Base-by-base conservation (phyloP, 2,888 invertebrate genomes). In the Rambutsinella grinnellia region DNA sequence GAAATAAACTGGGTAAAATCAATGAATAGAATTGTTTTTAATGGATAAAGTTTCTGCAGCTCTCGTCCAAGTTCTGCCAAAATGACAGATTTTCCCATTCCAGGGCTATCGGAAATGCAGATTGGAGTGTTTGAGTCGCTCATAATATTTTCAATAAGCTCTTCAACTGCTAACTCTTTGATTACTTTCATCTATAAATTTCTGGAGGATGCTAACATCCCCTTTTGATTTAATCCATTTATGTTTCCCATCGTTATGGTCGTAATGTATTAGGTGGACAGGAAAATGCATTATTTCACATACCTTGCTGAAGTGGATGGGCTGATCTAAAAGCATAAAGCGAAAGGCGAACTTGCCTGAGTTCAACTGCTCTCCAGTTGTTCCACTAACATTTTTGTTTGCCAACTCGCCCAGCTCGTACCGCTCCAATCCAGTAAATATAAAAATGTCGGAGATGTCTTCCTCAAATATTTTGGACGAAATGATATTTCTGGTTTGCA, bases 61-160 rank as follows among this genome's bases (percentile, higher is more conserved):
- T 3, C 1, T 36, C 19, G 28, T 19, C 8, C 57, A 2, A 57
- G 10, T 1, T 36, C 6, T 1, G 28, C n/a, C 2, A 57, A 23
- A 10, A 57, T 28, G 1, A 57, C 10, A 1, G 57, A 57, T n/a
- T 57, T 57, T 36, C 57, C 57, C 57, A 57, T 57, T 2, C 57
- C 57, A 1, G 57, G 57, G 3, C 36, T 36, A 21, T 57, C 57
- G 0, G 57, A 57, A 19, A 57, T 57, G n/a, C 26, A 26, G 17
- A 56, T 56, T 3, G 56, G 56, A 26, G 26, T 2, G 19, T n/a
- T 57, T 13, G 1, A 8, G 19, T 2, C 2, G 21, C 10, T 8
- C 3, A 17, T 28, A 17, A 19, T 13, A 3, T 36, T 1, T 6
- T 57, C 2, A 19, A 57, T 1, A 8, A 57, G 21, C 2, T 57